These are phyloP conservation scores for Microcebus jonahi DNA, from an alignment of 2,113 vertebrate genomes.

Conservation along the genomic window DNA sequence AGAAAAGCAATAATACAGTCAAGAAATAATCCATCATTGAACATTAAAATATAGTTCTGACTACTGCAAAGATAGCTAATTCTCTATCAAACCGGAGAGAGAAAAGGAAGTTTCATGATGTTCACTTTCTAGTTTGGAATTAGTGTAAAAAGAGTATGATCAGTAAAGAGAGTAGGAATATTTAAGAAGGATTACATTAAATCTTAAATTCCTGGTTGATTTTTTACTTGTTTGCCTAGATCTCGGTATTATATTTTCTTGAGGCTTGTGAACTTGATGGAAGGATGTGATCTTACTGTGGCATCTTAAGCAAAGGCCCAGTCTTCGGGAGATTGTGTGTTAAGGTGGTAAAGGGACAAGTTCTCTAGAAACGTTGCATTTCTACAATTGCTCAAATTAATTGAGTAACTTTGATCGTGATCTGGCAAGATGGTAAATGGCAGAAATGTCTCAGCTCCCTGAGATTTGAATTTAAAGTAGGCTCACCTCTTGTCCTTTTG, in stretches of 20 bases:
- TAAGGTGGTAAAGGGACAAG: constrained; percentile 31
- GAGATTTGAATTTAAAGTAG: constrained; percentile 72
- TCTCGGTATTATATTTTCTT: constrained; percentile 5
- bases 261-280: neutral
- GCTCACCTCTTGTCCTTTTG: constrained; percentile 77
- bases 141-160: neutral
- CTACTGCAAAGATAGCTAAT: neutral
- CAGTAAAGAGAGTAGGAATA: neutral
- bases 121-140: constrained; percentile 40
- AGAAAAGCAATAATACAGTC: neutral
- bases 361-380: constrained; percentile 61
- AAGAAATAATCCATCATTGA: constrained; percentile 41
- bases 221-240: constrained; percentile 10
- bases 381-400: constrained; percentile 70
- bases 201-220: constrained; percentile 10
- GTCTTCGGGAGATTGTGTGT: constrained; percentile 20
- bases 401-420: constrained; percentile 71
- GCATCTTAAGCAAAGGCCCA: neutral
- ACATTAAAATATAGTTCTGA: constrained; percentile 52
- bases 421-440: constrained; percentile 69
- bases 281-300: neutral
- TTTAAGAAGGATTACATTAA: neutral
- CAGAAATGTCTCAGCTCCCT: constrained; percentile 70
- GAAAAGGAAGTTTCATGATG: constrained; percentile 13
- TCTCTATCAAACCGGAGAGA: neutral